phyloP scores from a whole-genome alignment of 2,113 vertebrate genomes.

The Bagarius yarrelli region DNA sequence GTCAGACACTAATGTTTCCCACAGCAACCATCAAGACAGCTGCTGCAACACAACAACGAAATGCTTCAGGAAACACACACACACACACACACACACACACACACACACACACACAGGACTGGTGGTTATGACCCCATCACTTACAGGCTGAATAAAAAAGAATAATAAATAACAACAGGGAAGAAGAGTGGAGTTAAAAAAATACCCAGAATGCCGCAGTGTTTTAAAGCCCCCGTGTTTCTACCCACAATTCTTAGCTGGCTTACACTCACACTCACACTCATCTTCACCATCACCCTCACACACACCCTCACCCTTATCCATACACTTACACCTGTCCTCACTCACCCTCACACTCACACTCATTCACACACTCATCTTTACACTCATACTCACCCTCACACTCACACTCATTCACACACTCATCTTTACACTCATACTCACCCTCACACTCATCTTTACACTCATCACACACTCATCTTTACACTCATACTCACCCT shows the following conservation, averaged over 20 bases:
- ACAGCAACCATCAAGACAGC: neutral
- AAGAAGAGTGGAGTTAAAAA: neutral
- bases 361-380: neutral
- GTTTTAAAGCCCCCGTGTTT: neutral
- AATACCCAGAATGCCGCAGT: conserved; percentile 22
- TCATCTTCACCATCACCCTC: neutral
- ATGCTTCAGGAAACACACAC: too few relatives aligned
- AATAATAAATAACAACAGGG: neutral
- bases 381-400: neutral
- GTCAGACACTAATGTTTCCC: conserved; percentile 36
- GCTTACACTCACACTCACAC: conserved; percentile 15
- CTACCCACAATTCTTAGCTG: conserved; percentile 19
- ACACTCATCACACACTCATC: too few relatives aligned
- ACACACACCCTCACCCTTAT: neutral
- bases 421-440: too few relatives aligned
- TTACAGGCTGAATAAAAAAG: conserved; percentile 8
- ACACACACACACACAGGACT: conserved; percentile 14
- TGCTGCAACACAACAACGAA: neutral
- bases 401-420: too few relatives aligned
- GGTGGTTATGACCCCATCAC: neutral
- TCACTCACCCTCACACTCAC: neutral
- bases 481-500: too few relatives aligned
- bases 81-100: neutral
- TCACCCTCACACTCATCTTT: too few relatives aligned
- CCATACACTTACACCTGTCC: too few relatives aligned